A percentile compares a stretch with the other conserved stretches of the same genome.
Evolutionary conservation across 2,888 invertebrate species (phyloP).

Genomic region (Drosophila ezoana): DNA sequence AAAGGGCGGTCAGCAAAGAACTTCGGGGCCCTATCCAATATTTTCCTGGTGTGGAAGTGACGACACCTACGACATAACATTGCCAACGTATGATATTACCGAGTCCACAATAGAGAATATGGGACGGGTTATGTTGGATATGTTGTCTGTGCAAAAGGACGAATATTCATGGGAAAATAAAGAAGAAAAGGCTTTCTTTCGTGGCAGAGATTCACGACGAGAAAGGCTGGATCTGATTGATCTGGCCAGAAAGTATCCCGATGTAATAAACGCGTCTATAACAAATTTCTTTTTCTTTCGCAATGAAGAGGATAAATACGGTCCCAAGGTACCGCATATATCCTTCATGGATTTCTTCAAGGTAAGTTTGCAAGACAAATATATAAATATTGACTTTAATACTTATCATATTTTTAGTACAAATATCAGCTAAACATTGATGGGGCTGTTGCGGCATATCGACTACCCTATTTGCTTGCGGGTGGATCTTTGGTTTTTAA

Average conservation of each 20-base stretch:
- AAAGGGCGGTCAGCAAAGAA: slow-evolving; percentile 84
- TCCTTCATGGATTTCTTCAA: slow-evolving; percentile 97
- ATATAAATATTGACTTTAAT: slow-evolving; percentile 5
- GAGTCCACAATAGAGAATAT: slow-evolving; percentile 96
- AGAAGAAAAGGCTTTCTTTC: slow-evolving; percentile 92
- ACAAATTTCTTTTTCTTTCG: slow-evolving; percentile 98
- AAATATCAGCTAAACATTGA: slow-evolving; percentile 98
- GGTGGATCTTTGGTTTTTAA: slow-evolving; percentile 96
- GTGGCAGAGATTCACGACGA: slow-evolving; percentile 95
- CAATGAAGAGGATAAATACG: slow-evolving; percentile 93
- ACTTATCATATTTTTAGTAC: slow-evolving; percentile 87
- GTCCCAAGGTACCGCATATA: slow-evolving; percentile 92
- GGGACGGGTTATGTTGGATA: slow-evolving; percentile 95
- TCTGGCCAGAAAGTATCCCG: slow-evolving; percentile 90
- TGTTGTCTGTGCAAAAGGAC: slow-evolving; percentile 94
- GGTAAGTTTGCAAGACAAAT: slow-evolving; percentile 86
- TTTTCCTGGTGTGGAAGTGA: slow-evolving; percentile 98
- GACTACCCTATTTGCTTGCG: slow-evolving; percentile 95
- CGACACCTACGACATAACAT: slow-evolving; percentile 93
- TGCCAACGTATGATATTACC: slow-evolving; percentile 98
- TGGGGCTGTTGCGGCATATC: slow-evolving; percentile 98
- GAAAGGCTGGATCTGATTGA: slow-evolving; percentile 93
- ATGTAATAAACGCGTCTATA: slow-evolving; percentile 94
- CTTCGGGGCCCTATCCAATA: slow-evolving; percentile 89
- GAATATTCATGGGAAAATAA: slow-evolving; percentile 90